These are phyloP conservation scores for Hirudo medicinalis DNA, from an alignment of 1,140 invertebrate genomes.

Conservation along the genomic window DNA sequence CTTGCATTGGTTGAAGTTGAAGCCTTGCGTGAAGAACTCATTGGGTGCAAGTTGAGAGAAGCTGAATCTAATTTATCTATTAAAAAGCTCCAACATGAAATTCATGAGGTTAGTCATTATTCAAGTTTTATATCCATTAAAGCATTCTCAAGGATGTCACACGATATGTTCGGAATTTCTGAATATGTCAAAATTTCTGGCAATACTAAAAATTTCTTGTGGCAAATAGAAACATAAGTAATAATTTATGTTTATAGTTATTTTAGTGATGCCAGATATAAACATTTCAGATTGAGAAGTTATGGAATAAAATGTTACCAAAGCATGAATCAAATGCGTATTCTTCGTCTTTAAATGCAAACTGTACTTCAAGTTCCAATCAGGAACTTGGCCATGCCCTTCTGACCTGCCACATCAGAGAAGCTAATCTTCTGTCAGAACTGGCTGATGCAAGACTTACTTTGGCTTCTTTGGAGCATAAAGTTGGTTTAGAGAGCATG, in stretches of 20 bases:
- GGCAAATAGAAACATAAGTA: too few species aligned
- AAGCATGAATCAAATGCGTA: background rate
- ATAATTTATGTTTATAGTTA: too few species aligned
- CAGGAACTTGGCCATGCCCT: background rate
- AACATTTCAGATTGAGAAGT: background rate
- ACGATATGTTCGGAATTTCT: too few species aligned
- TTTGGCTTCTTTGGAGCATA: background rate
- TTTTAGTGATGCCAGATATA: background rate
- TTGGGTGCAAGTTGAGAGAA: conserved; percentile 87
- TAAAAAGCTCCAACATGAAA: conserved; percentile 21
- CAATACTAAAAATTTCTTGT: too few species aligned
- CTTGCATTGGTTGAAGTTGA: background rate
- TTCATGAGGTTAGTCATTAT: conserved; percentile 9
- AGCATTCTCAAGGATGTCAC: too few species aligned
- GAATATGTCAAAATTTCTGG: too few species aligned
- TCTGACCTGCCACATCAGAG: conserved; percentile 3
- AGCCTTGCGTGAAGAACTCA: conserved; percentile 74
- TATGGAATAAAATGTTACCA: background rate
- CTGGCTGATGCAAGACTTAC: background rate
- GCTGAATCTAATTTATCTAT: conserved; percentile 59
- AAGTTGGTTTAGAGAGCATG: background rate
- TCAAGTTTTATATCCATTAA: background rate
- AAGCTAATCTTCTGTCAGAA: background rate
- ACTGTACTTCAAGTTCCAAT: background rate
- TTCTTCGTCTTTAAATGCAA: background rate